A percentile compares a stretch with the other conserved stretches of the same genome.
Conservation (phyloP, 2,888 invertebrate genomes). For the Cetonia aurata region DNA sequence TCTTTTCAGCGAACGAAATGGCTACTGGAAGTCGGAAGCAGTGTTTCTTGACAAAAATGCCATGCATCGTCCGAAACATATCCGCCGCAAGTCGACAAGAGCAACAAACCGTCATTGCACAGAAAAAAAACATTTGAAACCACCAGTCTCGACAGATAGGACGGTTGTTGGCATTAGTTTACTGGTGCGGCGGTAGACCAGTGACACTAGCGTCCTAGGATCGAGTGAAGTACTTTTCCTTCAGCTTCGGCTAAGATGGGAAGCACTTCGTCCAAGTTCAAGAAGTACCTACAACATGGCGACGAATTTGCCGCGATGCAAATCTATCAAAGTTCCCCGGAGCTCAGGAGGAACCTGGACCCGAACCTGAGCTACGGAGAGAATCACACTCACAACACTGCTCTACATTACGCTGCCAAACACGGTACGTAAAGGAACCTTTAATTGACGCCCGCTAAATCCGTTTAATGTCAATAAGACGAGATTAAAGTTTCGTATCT, state of each 20-base stretch:
- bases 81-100: constrained; percentile 9
- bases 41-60: constrained; percentile 64
- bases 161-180: constrained; percentile 21
- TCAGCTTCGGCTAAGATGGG: constrained; percentile 69
- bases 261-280: constrained; percentile 77
- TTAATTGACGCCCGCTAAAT: too few relatives aligned
- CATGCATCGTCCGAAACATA: constrained; percentile 27
- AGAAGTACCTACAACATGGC: constrained; percentile 77
- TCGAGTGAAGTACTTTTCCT: not conserved
- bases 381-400: constrained; percentile 75
- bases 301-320: constrained; percentile 80
- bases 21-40: constrained; percentile 54
- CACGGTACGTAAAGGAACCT: constrained; percentile 66
- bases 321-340: constrained; percentile 73
- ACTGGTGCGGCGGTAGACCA: constrained; percentile 4
- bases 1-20: constrained; percentile 56
- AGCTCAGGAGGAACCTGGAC: constrained; percentile 74
- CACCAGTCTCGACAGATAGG: constrained; percentile 9
- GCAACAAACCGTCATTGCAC: not conserved
- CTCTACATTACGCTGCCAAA: constrained; percentile 75
- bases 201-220: not conserved
- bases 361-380: constrained; percentile 78
- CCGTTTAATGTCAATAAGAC: too few relatives aligned
- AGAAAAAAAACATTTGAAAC: constrained; percentile 10
- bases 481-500: too few relatives aligned